These are phyloP conservation scores for Himantopus leucocephalus DNA, from an alignment of 2,113 vertebrate genomes.

Conservation along the genomic window DNA sequence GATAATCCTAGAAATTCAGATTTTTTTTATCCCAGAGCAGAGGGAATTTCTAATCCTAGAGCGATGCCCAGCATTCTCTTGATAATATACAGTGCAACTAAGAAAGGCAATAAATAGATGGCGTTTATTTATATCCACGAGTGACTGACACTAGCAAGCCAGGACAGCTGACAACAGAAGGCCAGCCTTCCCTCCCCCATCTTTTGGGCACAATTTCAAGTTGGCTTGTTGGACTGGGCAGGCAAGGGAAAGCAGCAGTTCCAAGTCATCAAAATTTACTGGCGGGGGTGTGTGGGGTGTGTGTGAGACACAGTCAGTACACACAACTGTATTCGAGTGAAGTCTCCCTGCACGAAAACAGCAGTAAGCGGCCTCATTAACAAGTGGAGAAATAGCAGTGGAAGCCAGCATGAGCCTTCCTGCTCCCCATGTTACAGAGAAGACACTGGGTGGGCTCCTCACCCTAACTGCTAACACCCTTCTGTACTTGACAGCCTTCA, in stretches of 20 bases:
- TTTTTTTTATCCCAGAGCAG: not conserved
- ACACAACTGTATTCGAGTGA: not conserved
- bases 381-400: not conserved
- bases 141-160: constrained; percentile 57
- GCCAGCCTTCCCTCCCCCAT: constrained; percentile 37
- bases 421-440: not conserved
- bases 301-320: not conserved
- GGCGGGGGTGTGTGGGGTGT: not conserved
- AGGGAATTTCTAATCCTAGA: not conserved
- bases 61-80: not conserved
- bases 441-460: not conserved
- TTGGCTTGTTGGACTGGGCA: constrained; percentile 1
- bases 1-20: constrained; percentile 14
- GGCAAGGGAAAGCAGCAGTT: constrained; percentile 12
- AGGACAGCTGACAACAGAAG: constrained; percentile 65
- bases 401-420: not conserved
- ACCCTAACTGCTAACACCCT: not conserved
- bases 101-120: constrained; percentile 43
- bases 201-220: constrained; percentile 47
- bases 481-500: not conserved
- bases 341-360: not conserved
- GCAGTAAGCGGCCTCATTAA: not conserved
- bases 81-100: not conserved
- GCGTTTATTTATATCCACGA: constrained; percentile 64
- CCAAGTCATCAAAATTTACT: constrained; percentile 46